Evolutionary conservation across 1,140 invertebrate genomes (phyloP).

Genomic region (Drosophila kohkoa): DNA sequence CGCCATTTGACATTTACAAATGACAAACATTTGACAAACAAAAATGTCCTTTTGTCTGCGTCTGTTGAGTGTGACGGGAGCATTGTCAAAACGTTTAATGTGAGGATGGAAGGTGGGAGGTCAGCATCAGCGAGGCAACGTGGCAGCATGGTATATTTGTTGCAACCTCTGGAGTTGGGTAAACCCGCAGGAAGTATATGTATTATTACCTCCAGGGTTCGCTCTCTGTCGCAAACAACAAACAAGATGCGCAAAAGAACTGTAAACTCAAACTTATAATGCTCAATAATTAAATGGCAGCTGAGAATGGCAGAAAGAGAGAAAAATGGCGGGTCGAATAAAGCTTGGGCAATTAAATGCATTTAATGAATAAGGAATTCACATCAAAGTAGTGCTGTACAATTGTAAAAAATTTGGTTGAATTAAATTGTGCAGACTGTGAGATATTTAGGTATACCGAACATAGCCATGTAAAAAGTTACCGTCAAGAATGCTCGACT

Average conservation of each 20-base stretch:
- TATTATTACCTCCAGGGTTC: constrained; percentile 11
- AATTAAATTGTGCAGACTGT: neutral
- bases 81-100: constrained; percentile 68
- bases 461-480: neutral
- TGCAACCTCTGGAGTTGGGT: neutral
- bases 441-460: neutral
- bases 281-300: constrained; percentile 63
- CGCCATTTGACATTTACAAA: constrained; percentile 84
- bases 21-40: constrained; percentile 84
- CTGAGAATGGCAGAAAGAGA: neutral
- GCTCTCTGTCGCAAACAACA: constrained; percentile 20
- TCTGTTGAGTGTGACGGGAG: constrained; percentile 37
- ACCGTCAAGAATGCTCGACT: too few relatives aligned
- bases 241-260: constrained; percentile 50
- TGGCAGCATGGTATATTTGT: constrained; percentile 42
- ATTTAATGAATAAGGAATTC: constrained; percentile 39
- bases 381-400: constrained; percentile 30
- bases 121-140: neutral
- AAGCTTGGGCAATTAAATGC: constrained; percentile 61
- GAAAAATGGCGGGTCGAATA: constrained; percentile 26
- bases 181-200: constrained; percentile 57
- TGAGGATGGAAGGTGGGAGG: constrained; percentile 12
- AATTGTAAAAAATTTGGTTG: neutral
- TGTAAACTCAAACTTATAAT: constrained; percentile 10
- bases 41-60: constrained; percentile 55